Evolutionary conservation across 1,140 invertebrate species (phyloP).

Genomic region (Pseudoatta argentina): DNA sequence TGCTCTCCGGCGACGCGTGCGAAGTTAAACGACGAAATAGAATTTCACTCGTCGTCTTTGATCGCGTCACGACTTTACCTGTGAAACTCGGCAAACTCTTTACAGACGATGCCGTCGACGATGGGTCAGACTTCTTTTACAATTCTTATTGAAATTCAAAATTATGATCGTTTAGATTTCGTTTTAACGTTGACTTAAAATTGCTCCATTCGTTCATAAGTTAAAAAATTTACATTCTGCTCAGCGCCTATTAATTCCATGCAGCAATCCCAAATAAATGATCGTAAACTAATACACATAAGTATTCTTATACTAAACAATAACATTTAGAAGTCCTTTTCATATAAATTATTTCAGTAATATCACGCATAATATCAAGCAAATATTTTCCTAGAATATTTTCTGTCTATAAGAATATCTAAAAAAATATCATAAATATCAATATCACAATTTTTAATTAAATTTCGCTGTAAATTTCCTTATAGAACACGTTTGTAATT

Average conservation of each 20-base stretch:
- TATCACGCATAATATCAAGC: background rate
- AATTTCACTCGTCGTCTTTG: constrained; percentile 44
- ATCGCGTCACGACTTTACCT: constrained; percentile 10
- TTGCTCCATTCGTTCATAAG: background rate
- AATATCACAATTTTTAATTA: constrained; percentile 35
- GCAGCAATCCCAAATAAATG: background rate
- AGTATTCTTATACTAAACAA: constrained; percentile 1
- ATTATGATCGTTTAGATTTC: constrained; percentile 24
- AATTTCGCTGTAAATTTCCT: constrained; percentile 17
- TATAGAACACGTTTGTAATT: constrained; percentile 14
- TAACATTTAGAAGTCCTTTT: background rate
- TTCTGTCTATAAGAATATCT: background rate
- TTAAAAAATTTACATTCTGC: background rate
- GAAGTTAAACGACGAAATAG: constrained; percentile 46
- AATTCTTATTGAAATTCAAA: constrained; percentile 31
- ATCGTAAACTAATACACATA: background rate
- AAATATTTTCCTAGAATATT: background rate
- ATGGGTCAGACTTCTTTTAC: background rate
- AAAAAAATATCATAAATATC: constrained; percentile 6
- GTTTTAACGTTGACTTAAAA: constrained; percentile 3
- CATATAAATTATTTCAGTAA: background rate
- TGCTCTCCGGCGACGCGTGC: constrained; percentile 23
- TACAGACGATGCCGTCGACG: background rate
- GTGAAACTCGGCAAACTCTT: constrained; percentile 35
- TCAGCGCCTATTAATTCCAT: background rate